Conservation (phyloP, 2,113 vertebrate genomes). For the Varanus salvator region DNA sequence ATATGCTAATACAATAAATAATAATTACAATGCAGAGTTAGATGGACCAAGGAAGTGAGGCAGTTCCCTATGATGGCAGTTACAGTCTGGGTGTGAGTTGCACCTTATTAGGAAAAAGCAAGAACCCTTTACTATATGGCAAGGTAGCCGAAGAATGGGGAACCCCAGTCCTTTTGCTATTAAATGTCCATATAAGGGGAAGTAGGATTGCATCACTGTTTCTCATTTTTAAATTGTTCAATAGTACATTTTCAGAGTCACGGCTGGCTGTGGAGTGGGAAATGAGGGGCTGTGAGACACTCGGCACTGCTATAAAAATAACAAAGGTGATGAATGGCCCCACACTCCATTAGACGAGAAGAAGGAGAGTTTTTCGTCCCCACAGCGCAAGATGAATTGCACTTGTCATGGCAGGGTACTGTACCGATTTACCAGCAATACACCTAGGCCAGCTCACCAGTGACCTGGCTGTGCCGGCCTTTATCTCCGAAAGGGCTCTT, state of each 20-base stretch:
- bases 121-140: background rate
- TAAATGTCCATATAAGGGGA: background rate
- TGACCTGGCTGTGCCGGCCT: conserved; percentile 30
- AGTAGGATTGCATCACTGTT: conserved; percentile 42
- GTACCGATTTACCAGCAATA: conserved; percentile 63
- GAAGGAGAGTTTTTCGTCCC: conserved; percentile 54
- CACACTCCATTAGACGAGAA: conserved; percentile 62
- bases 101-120: background rate
- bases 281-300: conserved; percentile 8
- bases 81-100: background rate
- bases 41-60: background rate
- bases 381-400: conserved; percentile 73
- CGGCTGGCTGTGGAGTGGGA: background rate
- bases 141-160: background rate
- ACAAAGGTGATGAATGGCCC: conserved; percentile 76
- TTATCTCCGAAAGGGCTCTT: conserved; percentile 40
- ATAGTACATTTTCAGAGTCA: conserved; percentile 31
- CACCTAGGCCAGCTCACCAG: conserved; percentile 39
- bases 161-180: background rate
- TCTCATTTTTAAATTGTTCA: background rate
- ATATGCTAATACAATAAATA: no score
- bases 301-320: conserved; percentile 71
- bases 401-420: conserved; percentile 65
- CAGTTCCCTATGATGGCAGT: background rate
- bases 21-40: no score